Base-by-base conservation (phyloP, 2,113 vertebrate species). In the Dermatemys mawii region DNA sequence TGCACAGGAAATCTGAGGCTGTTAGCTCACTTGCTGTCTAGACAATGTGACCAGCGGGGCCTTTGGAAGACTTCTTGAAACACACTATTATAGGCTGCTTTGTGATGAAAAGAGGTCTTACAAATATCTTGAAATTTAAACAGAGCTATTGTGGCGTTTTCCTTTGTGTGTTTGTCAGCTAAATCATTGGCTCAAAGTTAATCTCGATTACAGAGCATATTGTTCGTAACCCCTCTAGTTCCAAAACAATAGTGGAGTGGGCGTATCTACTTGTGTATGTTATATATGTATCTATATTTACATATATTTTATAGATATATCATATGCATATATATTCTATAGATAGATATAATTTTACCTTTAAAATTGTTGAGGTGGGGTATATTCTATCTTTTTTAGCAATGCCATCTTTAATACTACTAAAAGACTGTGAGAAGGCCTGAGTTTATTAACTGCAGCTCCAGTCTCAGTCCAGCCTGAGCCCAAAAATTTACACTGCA, bases 1-100 rank as follows among this genome's bases (percentile, higher is more conserved):
- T 93, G 88, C 35, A 26, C 95, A 97, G 97, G 97, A 97, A 14
- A 32, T 94, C 94, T 95, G 96, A 96, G 96, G 95, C 93, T 97
- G 94, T 97, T 98, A 97, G 95, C 98, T 98, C 98, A 1, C 98
- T 98, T 94, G 9, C 97, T 94, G 97, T 98, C 95, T 98, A 97
- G 93, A 98, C 98, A 97, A 93, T 95, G 91, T 95, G 95, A 98
- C 95, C 97, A 97, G 97, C 91, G 96, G 96, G 95, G 89, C 85
- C 91, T 97, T 96, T 84, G 86, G 95, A 94, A 94, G 94, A 60
- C 94, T 95, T 88, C 89, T 96, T 95, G 80, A 94, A 94, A 89
- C 83, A 12, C 83, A 75, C 70, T 91, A 38, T 96, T 93, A 95
- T 63, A 35, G 94, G 38, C 76, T 84, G 86, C 86, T 95, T 97